A percentile compares a stretch with the other conserved stretches of the same genome.
Evolutionary conservation across 2,797 vertebrate species (phyloP).

Genomic region (Schizopygopsis pylzovi): DNA sequence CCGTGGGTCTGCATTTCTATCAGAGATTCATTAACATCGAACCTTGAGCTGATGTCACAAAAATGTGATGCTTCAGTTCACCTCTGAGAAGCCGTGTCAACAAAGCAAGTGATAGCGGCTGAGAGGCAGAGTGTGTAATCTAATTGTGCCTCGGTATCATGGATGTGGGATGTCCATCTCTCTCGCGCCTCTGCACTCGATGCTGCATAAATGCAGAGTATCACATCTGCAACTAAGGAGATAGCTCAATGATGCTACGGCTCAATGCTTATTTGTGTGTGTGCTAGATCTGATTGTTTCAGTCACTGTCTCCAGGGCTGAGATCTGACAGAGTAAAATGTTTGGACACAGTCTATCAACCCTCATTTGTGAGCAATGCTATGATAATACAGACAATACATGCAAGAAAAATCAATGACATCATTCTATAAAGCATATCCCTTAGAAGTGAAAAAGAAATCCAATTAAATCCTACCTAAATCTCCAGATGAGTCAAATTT

Average conservation of each 20-base stretch:
- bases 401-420: constrained; percentile 47
- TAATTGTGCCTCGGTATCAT: constrained; percentile 19
- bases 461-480: background rate
- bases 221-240: constrained; percentile 22
- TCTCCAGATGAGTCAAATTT: background rate
- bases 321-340: background rate
- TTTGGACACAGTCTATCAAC: constrained; percentile 37
- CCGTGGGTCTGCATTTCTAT: constrained; percentile 12
- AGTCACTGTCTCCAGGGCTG: constrained; percentile 15
- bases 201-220: constrained; percentile 4
- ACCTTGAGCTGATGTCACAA: constrained; percentile 36
- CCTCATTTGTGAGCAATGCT: constrained; percentile 25
- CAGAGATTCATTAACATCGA: constrained; percentile 21
- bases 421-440: background rate
- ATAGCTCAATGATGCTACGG: background rate
- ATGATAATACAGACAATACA: constrained; percentile 19
- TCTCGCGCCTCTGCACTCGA: background rate
- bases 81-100: constrained; percentile 6
- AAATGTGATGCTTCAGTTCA: constrained; percentile 30
- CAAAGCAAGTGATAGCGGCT: background rate
- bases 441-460: background rate
- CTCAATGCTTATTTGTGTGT: constrained; percentile 2
- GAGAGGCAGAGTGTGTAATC: constrained; percentile 34
- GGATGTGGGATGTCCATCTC: constrained; percentile 15
- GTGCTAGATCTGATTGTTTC: constrained; percentile 25